Conservation (phyloP, 2,113 vertebrate genomes). For the Agapornis roseicollis region DNA sequence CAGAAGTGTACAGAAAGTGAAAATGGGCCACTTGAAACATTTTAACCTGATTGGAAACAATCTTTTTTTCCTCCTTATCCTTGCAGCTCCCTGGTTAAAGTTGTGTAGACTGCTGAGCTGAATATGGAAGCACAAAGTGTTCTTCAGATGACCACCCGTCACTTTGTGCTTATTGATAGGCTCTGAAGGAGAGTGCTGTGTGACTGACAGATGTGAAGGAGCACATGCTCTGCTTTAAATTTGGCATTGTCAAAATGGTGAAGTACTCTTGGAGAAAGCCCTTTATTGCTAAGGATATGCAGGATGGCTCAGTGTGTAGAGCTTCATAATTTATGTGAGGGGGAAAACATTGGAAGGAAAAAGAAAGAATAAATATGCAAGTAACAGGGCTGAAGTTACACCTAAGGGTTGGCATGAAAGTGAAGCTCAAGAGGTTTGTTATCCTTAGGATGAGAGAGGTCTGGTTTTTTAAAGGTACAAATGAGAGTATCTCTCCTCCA, state of each 20-base stretch:
- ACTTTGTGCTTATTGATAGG: neutral
- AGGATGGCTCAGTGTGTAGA: neutral
- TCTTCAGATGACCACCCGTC: neutral
- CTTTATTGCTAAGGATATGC: neutral
- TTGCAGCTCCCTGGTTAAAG: slow-evolving; percentile 1
- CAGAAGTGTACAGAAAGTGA: neutral
- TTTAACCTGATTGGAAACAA: slow-evolving; percentile 38
- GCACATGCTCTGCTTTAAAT: neutral
- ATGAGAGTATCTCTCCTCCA: neutral
- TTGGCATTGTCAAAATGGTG: neutral
- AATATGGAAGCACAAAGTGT: neutral
- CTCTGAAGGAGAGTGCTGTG: neutral
- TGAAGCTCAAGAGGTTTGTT: neutral
- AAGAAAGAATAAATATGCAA: neutral
- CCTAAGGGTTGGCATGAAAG: neutral
- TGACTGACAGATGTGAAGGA: slow-evolving; percentile 20
- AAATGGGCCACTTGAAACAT: slow-evolving; percentile 60
- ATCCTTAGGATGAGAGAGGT: neutral
- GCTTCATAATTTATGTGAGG: neutral
- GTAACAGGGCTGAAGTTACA: neutral
- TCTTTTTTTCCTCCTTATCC: neutral
- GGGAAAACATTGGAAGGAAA: neutral
- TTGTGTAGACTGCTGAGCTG: slow-evolving; percentile 7
- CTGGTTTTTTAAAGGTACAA: neutral
- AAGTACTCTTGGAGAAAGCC: neutral